Conservation (phyloP, 2,113 vertebrate species). For the Porphyrio hochstetteri region DNA sequence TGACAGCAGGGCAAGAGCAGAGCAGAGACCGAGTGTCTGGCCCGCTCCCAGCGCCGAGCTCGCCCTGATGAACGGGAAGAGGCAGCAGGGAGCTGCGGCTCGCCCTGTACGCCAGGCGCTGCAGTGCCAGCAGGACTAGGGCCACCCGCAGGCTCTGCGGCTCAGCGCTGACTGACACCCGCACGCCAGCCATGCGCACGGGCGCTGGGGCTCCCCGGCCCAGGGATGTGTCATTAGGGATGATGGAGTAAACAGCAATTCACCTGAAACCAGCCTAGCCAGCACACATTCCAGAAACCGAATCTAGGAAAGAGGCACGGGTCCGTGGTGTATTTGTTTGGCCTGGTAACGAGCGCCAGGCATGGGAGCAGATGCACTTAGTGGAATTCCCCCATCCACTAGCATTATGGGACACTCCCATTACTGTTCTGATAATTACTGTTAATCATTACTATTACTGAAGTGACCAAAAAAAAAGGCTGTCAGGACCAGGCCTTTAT, state of each 20-base stretch:
- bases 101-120: neutral
- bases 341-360: constrained; percentile 11
- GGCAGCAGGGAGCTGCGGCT: neutral
- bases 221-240: constrained; percentile 1
- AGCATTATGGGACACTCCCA: constrained; percentile 55
- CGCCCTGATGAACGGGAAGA: neutral
- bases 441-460: constrained; percentile 55
- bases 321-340: constrained; percentile 27
- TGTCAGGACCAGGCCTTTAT: neutral
- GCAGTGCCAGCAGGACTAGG: neutral
- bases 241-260: constrained; percentile 50
- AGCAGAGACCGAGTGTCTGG: neutral
- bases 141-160: rapidly evolving
- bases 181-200: neutral
- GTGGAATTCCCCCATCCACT: constrained; percentile 67
- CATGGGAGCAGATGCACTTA: constrained; percentile 18
- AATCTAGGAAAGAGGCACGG: neutral
- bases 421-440: constrained; percentile 59
- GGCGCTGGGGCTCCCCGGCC: neutral
- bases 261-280: constrained; percentile 46
- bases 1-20: neutral
- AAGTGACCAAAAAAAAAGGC: neutral
- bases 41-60: neutral
- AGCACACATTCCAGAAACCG: neutral
- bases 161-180: neutral